Evolutionary conservation across 1,140 invertebrate genomes (phyloP), one percentile per base, ranked within the genome.

Genomic region (Amphibalanus amphitrite): DNA sequence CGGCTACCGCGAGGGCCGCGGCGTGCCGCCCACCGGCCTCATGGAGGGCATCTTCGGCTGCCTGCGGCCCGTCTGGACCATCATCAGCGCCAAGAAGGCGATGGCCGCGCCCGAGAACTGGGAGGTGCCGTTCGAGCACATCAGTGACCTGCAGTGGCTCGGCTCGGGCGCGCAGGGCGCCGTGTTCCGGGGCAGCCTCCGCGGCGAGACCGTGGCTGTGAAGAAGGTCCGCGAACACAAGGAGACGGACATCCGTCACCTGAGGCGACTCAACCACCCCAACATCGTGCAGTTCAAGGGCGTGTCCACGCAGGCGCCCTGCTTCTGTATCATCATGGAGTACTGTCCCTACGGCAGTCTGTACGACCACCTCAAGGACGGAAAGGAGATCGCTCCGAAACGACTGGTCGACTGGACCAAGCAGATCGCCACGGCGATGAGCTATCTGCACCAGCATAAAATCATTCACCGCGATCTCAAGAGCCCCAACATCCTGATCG

Each of bases 381-480:
- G 89, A 71, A 85, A 90, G 76, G 81, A 85, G 74, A 89, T 98
- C 75, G 87, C 91, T 68, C 94, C 93, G 15, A 83, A 84, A 59
- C 86, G 90, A 78, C 85, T 97, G 59, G 86, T 95, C 6, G 88
- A 89, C 69, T 99, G 95, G 95, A 88, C 93, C 6, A 93, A 92
- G 79, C 93, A 97, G 81, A 97, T 99, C 72, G 94, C 95, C 15
- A 85, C 87, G 74, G 96, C 95, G 10, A 98, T 98, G 95, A 87
- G 91, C 76, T 98, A 98, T 82, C 83, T 99, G 40, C 96, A 99
- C 82, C 85, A 86, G 20, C 90, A 97, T 77, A 97, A 97, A 82
- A 98, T 98, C 74, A 97, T 98, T 78, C 96, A 98, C 77, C 83
- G 96, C 75, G 96, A 99, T 85, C 85, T 98, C 29, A 96, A 95